phyloP scores from a whole-genome alignment of 2,888 invertebrate species.

The Epicampocera succincta region DNA sequence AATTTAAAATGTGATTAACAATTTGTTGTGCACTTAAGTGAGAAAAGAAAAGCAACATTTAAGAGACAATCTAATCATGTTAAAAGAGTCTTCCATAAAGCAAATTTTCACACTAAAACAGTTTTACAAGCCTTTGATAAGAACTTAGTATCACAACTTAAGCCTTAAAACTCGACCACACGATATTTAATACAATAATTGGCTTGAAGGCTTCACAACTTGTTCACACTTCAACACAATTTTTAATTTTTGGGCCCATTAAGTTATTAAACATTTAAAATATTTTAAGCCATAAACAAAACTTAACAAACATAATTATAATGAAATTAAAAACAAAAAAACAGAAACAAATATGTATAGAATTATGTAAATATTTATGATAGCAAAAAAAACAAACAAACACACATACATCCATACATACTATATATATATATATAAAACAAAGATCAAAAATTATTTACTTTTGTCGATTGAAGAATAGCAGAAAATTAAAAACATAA shows the following conservation, averaged over 20 bases:
- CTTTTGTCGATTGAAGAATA: conserved; percentile 60
- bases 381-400: not conserved
- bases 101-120: no score
- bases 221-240: no score
- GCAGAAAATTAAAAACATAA: conserved; percentile 19
- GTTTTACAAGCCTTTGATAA: no score
- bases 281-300: not conserved
- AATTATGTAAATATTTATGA: conserved; percentile 59
- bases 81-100: no score
- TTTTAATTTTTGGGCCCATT: not conserved
- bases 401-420: not conserved
- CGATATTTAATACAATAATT: no score
- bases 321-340: conserved; percentile 13
- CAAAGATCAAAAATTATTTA: conserved; percentile 44
- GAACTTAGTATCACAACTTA: no score
- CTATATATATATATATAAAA: not conserved
- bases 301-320: conserved; percentile 15
- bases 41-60: no score
- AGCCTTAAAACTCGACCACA: no score
- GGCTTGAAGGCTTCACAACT: no score
- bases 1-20: no score
- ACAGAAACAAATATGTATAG: conserved; percentile 15
- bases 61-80: no score
- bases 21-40: no score
- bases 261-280: conserved; percentile 6